Conservation (phyloP, 23 tunicate species). For the Styela clava region DNA sequence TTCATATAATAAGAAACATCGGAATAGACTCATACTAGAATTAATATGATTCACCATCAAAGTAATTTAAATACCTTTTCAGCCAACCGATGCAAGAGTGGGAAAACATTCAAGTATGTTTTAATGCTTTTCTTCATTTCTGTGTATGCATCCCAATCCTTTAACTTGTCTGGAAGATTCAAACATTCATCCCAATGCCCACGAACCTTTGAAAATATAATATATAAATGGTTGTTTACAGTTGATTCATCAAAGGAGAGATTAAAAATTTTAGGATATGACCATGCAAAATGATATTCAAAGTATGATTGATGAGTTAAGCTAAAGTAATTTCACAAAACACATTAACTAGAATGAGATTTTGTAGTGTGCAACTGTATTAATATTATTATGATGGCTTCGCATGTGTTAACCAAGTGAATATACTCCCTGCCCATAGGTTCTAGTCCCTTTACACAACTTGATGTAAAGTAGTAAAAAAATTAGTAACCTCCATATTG, state of each 20-base stretch:
- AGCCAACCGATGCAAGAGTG: constrained; percentile 71
- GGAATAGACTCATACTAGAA: no score
- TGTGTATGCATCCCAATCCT: constrained; percentile 80
- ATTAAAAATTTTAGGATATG: not conserved
- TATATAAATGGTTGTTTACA: not conserved
- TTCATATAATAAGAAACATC: no score
- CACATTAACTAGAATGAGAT: no score
- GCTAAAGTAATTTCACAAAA: no score
- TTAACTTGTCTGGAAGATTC: constrained; percentile 65
- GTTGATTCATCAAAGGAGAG: constrained; percentile 1
- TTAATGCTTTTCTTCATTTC: constrained; percentile 89
- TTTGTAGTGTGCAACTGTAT: no score
- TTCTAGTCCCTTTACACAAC: no score
- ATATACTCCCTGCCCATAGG: no score
- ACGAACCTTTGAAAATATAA: constrained; percentile 55
- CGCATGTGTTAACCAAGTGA: no score
- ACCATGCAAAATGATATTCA: not conserved
- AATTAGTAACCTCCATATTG: no score
- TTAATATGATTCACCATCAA: not conserved
- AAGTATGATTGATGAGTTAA: no score
- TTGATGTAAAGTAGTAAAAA: no score
- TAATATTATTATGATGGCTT: no score
- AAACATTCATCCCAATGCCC: constrained; percentile 90
- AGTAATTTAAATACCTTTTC: constrained; percentile 53
- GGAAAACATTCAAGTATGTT: constrained; percentile 74